A percentile compares a stretch with the other conserved stretches of the same genome.
phyloP scores from a whole-genome alignment of 2,797 vertebrate genomes.

The Tragopan temminckii region DNA sequence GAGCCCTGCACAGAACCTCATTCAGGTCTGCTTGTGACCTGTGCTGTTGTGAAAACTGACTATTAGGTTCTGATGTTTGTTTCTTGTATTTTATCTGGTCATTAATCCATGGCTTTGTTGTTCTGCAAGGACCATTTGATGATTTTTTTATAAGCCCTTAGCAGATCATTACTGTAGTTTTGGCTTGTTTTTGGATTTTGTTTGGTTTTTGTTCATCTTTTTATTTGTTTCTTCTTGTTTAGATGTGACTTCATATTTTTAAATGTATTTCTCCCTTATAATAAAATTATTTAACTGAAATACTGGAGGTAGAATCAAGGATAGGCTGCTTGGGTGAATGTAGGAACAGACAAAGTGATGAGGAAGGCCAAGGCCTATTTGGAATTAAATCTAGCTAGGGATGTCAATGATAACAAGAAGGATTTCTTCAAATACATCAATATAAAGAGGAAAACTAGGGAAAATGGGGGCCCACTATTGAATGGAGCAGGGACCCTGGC shows the following conservation, averaged over 20 bases:
- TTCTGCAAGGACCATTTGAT: background rate
- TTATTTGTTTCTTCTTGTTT: background rate
- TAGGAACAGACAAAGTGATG: background rate
- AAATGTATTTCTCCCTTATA: background rate
- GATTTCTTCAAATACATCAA: background rate
- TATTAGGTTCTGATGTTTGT: background rate
- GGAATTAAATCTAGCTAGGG: background rate
- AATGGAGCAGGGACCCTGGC: background rate
- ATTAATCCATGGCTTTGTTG: background rate
- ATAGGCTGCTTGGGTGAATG: background rate
- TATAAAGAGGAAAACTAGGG: background rate
- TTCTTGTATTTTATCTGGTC: background rate
- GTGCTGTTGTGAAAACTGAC: background rate
- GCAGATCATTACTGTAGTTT: background rate
- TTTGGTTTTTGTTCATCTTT: background rate
- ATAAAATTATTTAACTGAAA: background rate
- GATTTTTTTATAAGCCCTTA: background rate
- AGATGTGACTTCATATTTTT: background rate
- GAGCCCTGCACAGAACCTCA: background rate
- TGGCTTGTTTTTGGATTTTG: background rate
- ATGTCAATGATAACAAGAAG: background rate
- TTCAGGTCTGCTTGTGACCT: background rate
- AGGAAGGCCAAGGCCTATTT: background rate
- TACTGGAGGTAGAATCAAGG: background rate
- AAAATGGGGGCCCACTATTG: background rate